These are phyloP conservation scores for Dufourea novaeangliae DNA, from an alignment of 1,140 invertebrate genomes.

Conservation along the genomic window DNA sequence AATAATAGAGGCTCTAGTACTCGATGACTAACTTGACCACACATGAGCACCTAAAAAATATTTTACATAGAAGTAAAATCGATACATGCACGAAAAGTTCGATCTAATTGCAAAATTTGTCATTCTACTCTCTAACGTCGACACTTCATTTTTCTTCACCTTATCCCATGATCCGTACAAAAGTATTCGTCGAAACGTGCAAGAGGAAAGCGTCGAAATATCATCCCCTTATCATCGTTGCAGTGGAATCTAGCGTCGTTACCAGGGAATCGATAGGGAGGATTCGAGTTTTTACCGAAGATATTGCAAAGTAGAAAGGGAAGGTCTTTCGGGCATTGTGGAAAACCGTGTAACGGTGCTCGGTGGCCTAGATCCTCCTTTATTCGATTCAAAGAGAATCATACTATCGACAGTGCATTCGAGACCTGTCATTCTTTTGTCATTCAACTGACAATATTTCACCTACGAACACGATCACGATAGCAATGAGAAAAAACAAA, in stretches of 20 bases:
- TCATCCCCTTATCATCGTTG: conserved; percentile 24
- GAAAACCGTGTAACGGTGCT: conserved; percentile 8
- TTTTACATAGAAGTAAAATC: too few relatives aligned
- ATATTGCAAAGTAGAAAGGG: not conserved
- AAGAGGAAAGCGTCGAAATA: not conserved
- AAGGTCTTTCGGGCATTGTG: conserved; percentile 15
- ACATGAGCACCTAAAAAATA: too few relatives aligned
- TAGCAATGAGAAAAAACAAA: not conserved
- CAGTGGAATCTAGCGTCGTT: conserved; percentile 12
- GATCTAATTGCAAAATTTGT: too few relatives aligned
- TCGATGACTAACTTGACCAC: too few relatives aligned
- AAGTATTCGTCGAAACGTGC: conserved; percentile 13
- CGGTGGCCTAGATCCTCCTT: not conserved
- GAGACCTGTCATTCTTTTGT: not conserved
- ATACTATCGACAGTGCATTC: too few relatives aligned
- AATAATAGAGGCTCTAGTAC: too few relatives aligned
- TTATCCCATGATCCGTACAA: too few relatives aligned
- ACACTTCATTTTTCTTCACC: not conserved
- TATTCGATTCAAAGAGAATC: not conserved
- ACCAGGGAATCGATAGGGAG: conserved; percentile 9
- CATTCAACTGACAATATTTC: not conserved
- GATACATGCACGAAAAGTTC: too few relatives aligned
- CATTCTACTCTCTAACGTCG: too few relatives aligned
- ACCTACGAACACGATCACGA: not conserved
- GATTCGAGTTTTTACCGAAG: not conserved